Evolutionary conservation across 1,140 invertebrate species (phyloP).

Genomic region (Sitobion miscanthi): DNA sequence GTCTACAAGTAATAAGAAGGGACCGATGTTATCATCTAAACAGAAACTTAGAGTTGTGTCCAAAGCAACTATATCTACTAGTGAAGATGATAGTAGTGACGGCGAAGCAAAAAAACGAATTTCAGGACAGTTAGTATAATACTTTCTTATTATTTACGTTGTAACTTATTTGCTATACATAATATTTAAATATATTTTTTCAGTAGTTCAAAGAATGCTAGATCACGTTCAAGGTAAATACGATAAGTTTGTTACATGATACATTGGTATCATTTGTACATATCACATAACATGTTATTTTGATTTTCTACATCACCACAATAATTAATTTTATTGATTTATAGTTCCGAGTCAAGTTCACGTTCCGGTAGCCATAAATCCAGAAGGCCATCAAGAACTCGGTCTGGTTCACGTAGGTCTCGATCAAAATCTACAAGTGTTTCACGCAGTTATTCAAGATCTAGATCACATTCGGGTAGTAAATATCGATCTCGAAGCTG

Average conservation of each 20-base stretch:
- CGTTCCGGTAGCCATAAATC: slow-evolving; percentile 56
- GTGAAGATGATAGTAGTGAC: slow-evolving; percentile 86
- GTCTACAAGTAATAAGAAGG: slow-evolving; percentile 48
- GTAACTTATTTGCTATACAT: background rate
- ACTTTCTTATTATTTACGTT: background rate
- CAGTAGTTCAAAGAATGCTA: slow-evolving; percentile 48
- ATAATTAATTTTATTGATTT: slow-evolving; percentile 32
- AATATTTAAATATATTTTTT: slow-evolving; percentile 19
- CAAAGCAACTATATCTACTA: slow-evolving; percentile 94
- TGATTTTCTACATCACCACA: background rate
- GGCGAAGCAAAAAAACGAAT: slow-evolving; percentile 69
- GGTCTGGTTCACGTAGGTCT: slow-evolving; percentile 58
- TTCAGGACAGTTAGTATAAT: slow-evolving; percentile 66
- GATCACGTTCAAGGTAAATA: slow-evolving; percentile 50
- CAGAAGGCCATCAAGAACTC: slow-evolving; percentile 56
- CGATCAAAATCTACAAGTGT: slow-evolving; percentile 60
- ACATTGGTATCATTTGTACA: background rate
- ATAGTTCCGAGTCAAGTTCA: slow-evolving; percentile 62
- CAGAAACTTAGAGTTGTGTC: slow-evolving; percentile 88
- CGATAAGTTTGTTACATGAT: slow-evolving; percentile 58
- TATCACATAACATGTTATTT: background rate
- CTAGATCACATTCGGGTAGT: slow-evolving; percentile 57
- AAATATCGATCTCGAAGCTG: slow-evolving; percentile 57
- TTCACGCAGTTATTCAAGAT: slow-evolving; percentile 58
- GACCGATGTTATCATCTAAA: slow-evolving; percentile 69